Base-by-base conservation (phyloP, 1,140 invertebrate species). In the Cylas formicarius region DNA sequence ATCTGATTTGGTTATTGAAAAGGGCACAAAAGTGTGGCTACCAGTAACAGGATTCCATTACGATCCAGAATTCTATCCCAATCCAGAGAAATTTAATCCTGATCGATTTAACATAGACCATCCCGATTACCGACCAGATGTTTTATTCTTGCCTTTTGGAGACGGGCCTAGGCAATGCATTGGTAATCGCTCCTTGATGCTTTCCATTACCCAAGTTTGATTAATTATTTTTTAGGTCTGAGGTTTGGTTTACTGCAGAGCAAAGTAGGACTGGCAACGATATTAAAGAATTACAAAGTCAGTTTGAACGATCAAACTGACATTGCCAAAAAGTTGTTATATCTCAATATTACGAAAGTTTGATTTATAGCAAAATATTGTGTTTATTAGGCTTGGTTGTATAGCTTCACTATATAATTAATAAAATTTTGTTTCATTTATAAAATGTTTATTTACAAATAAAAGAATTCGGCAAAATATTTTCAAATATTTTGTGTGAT, bases 171-270 rank as follows among this genome's bases (percentile, higher is more conserved):
- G 27, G 27, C 11, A 11, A 5, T 28, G 27, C 16, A 28, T 28
- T 28, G 27, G 27, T 28, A 5, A 28, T 53, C n/a, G 11, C 11
- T 11, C 10, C 17, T 46, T 44, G 4, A 31, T 31, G 4, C 16
- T 5, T 26, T 26, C 7, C 24, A 8, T 26, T 26, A 28, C 5
- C 27, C 2, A 4, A 11, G 16, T 28, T 28, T 28, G 27, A 2
- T 2, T 28, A n/a, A n/a, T n/a, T n/a, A n/a, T n/a, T n/a, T n/a
- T n/a, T n/a, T 8, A 47, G 81, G 78, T 10, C 65, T 72, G 56
- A 61, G 78, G 36, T 77, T 83, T 48, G 78, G 74, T 7, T 61
- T 75, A 33, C 61, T 80, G 51, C 72, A 80, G 55, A 69, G 73
- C 2, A 77, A 80, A 60, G 58, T 78, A 17, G 72, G 74, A 18